Evolutionary conservation across 2,888 invertebrate species (phyloP), one percentile per base, ranked within the genome.

Genomic region (Melanostoma mellinum): DNA sequence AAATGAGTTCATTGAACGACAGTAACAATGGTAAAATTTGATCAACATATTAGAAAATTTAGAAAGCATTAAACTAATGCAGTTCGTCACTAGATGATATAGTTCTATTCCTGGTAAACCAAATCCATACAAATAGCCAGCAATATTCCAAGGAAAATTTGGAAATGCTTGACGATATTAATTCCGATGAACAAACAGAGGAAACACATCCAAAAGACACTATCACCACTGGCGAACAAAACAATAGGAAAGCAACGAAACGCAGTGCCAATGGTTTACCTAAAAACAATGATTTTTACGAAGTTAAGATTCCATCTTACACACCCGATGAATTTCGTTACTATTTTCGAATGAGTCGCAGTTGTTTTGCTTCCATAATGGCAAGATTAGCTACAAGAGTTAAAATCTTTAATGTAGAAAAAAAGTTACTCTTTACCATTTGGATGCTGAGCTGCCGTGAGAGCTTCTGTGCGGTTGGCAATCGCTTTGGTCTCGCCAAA

Each of bases 261-360:
- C 5, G 8, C 30, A 33, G 6, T 3, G 0, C 20, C 32, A 46
- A 5, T 6, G 10, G 3, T 46, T 10, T 9, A 10, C 36, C 63
- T 0, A 75, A 65, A 44, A 9, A 36, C 6, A 6, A 40, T 30
- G 53, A 55, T n/a, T 81, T 81, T 38, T 81, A 55, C 8, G 60
- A 60, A 9, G 36, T 50, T 0, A 20, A 5, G 3, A 56, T 81
- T 32, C 81, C 81, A 38, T 36, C 48, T 1, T 61, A 46, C 42
- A 67, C 60, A 2, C 52, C 48, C 3, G 60, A 56, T 5, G 71
- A 81, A n/a, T 81, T 81, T 35, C 77, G 76, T 2, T 9, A n/a
- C 1, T 36, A 36, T n/a, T 81, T 81, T 33, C 76, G 72, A n/a
- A 81, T 81, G 81, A 77, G 67, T 36, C 81, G 81, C 0, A 20